A percentile compares a stretch with the other conserved stretches of the same genome.
Evolutionary conservation across 2,113 vertebrate species (phyloP).

Genomic region (Periophthalmodon schlosseri): DNA sequence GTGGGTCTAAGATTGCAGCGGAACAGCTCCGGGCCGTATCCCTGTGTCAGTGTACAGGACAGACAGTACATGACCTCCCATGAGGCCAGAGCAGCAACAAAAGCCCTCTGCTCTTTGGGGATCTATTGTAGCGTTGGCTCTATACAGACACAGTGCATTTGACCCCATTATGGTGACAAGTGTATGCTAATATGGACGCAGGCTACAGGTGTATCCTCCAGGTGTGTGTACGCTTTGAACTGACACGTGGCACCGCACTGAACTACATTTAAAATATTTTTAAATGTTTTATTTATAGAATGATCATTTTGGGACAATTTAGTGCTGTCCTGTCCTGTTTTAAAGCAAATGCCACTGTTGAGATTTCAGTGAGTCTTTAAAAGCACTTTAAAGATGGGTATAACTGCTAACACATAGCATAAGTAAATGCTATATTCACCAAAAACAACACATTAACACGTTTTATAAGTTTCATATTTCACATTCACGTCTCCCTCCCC

Average conservation of each 20-base stretch:
- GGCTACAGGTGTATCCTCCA: neutral
- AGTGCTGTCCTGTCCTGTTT: neutral
- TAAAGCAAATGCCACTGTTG: neutral
- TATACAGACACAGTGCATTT: conserved; percentile 26
- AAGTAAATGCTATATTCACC: too few species aligned
- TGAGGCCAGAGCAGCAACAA: conserved; percentile 58
- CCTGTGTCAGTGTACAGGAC: conserved; percentile 24
- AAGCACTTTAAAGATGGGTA: neutral
- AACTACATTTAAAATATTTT: neutral
- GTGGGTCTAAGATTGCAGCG: conserved; percentile 24
- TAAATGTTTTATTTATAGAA: neutral
- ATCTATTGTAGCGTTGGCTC: conserved; percentile 38
- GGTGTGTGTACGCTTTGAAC: neutral
- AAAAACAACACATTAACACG: too few species aligned
- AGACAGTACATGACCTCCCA: conserved; percentile 57
- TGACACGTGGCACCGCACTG: conserved; percentile 24
- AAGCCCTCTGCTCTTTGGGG: conserved; percentile 24
- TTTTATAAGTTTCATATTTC: too few species aligned
- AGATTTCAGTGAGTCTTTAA: neutral
- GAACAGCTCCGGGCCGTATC: conserved; percentile 26
- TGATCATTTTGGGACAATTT: neutral
- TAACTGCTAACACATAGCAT: too few species aligned
- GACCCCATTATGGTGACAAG: conserved; percentile 43
- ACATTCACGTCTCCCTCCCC: too few species aligned
- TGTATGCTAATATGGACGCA: conserved; percentile 7